Evolutionary conservation across 2,888 invertebrate genomes (phyloP).

Genomic region (Suillia variegata): DNA sequence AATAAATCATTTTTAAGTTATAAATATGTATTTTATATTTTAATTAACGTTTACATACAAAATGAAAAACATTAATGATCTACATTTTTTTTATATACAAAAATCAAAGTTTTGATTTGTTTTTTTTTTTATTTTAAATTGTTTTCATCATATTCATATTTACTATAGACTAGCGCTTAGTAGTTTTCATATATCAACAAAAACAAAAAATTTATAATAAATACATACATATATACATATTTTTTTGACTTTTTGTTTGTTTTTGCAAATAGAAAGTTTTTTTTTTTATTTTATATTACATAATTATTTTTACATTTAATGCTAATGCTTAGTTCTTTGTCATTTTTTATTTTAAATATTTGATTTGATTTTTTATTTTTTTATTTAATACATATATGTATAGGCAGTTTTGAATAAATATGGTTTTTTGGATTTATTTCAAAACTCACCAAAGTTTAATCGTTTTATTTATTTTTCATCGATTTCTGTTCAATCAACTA

Average conservation of each 20-base stretch:
- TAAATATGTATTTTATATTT: background rate
- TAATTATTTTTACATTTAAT: conserved; percentile 24
- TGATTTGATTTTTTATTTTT: conserved; percentile 24
- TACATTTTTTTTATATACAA: conserved; percentile 22
- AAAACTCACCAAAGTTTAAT: conserved; percentile 43
- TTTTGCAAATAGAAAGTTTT: conserved; percentile 4
- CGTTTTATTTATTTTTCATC: conserved; percentile 16
- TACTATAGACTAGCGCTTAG: background rate
- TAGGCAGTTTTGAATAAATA: conserved; percentile 59
- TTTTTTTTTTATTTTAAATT: conserved; percentile 12
- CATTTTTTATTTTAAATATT: conserved; percentile 16
- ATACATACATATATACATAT: too few species aligned
- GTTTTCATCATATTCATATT: background rate
- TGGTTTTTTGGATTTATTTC: conserved; percentile 59
- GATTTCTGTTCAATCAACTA: too few species aligned
- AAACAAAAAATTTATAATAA: background rate
- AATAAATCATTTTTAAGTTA: conserved; percentile 4
- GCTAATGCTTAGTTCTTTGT: conserved; percentile 19
- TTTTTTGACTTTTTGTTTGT: conserved; percentile 28
- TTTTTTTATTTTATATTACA: conserved; percentile 26
- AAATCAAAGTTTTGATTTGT: conserved; percentile 9
- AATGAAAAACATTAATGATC: conserved; percentile 11
- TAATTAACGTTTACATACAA: conserved; percentile 5
- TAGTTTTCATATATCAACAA: conserved; percentile 14
- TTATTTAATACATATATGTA: conserved; percentile 34